These are phyloP conservation scores for Philypnodon macrostomus DNA, from an alignment of 2,797 vertebrate genomes.

Conservation along the genomic window DNA sequence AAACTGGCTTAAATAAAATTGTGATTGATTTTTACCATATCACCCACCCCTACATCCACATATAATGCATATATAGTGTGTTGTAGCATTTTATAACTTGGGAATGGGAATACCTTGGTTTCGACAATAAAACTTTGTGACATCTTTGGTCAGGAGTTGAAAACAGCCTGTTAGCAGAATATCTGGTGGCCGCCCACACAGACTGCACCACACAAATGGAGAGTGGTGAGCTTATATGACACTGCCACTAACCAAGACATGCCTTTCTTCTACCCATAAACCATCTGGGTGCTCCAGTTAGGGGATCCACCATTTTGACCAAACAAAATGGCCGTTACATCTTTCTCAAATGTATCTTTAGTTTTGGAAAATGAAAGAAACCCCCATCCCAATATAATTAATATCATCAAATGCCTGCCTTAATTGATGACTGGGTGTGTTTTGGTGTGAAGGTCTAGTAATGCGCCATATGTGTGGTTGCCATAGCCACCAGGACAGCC, in stretches of 20 bases:
- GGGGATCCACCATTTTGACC: neutral
- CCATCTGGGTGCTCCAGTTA: constrained; percentile 5
- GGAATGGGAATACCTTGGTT: neutral
- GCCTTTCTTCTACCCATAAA: constrained; percentile 10
- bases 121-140: constrained; percentile 6
- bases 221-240: constrained; percentile 5
- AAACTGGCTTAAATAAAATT: too few relatives aligned
- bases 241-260: constrained; percentile 5
- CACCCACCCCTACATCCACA: too few relatives aligned
- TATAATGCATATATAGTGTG: too few relatives aligned
- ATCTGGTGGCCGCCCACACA: constrained; percentile 11
- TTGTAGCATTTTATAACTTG: too few relatives aligned
- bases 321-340: neutral
- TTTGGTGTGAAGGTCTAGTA: constrained; percentile 1
- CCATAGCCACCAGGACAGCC: constrained; percentile 6
- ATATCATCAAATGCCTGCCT: neutral
- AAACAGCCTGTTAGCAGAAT: constrained; percentile 6
- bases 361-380: neutral
- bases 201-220: constrained; percentile 8
- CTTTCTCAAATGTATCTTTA: neutral
- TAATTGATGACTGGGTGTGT: constrained; percentile 2
- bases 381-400: neutral
- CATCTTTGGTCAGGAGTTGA: neutral
- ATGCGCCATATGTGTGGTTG: constrained; percentile 7
- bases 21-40: too few relatives aligned